Evolutionary conservation across 2,113 vertebrate species (phyloP), one percentile per base, ranked within the genome.

Genomic region (Dicaeum eximium): DNA sequence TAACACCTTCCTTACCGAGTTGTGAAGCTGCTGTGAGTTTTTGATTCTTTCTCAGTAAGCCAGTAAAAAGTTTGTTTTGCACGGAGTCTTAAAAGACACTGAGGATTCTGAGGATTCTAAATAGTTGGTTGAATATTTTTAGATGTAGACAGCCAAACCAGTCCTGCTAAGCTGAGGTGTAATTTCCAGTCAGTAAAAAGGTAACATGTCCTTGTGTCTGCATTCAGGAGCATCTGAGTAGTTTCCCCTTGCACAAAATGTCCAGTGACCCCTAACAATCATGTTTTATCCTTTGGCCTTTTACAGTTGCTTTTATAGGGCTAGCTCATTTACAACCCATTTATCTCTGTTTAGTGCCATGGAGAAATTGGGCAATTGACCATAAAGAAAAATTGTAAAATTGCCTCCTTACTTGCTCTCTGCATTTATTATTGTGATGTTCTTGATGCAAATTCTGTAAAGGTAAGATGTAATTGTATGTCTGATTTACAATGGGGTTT

Each of bases 261-360:
- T 86, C 90, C 75, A 7, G n/a, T 91, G 80, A 73, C 82, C 72
- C 64, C 22, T 82, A 35, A 89, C 56, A 75, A 20, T 91, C 56
- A 18, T 64, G 53, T 90, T 78, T 82, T 91, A 80, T 93, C 92
- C 80, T 88, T 78, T 83, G 87, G 69, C 50, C 61, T 96, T 96
- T 97, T 93, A 35, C 81, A 94, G 74, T 93, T 96, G 91, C 51
- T 97, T 93, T 96, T 86, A 73, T 77, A 87, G 78, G 57, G 45
- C 86, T 78, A 33, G 86, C 65, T 95, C 82, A 73, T 90, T 91
- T 93, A 89, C 79, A 73, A 62, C 79, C 75, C 61, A 30, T 75
- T 73, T 82, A 10, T 82, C 79, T 35, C 40, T 50, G 15, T 15
- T 91, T 88, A 64, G 9, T 48, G 73, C 61, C n/a, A 13, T 42